Evolutionary conservation across 2,888 invertebrate species (phyloP).

Genomic region (Drosophila kanekoi): DNA sequence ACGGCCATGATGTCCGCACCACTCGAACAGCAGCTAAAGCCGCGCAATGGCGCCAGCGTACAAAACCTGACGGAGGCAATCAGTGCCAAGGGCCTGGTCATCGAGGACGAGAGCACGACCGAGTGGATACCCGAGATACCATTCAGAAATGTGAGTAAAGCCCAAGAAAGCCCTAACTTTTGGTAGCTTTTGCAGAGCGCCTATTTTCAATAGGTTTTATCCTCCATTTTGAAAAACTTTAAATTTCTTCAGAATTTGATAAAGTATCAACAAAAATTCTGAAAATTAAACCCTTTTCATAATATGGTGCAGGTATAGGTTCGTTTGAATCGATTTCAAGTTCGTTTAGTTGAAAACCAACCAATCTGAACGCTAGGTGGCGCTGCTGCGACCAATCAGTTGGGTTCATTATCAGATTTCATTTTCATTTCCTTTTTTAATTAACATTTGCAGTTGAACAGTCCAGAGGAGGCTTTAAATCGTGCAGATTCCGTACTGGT

Average conservation of each 20-base stretch:
- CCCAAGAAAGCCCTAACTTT: no score
- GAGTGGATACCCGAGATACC: constrained; percentile 97
- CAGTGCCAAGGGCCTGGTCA: constrained; percentile 86
- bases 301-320: no score
- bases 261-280: background rate
- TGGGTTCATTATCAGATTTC: background rate
- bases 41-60: constrained; percentile 67
- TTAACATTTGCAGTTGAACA: constrained; percentile 79
- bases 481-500: constrained; percentile 82
- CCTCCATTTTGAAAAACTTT: no score
- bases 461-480: constrained; percentile 82
- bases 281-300: background rate
- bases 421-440: no score
- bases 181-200: no score
- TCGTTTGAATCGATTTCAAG: no score
- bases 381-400: background rate
- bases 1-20: constrained; percentile 69
- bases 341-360: background rate
- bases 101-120: constrained; percentile 91
- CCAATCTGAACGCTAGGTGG: background rate
- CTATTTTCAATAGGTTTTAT: no score
- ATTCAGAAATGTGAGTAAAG: constrained; percentile 91
- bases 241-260: no score
- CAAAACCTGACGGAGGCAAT: constrained; percentile 68
- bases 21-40: constrained; percentile 61